A percentile compares a stretch with the other conserved stretches of the same genome.
Conservation (phyloP, 1,140 invertebrate genomes). For the Drosophila pruinosa region DNA sequence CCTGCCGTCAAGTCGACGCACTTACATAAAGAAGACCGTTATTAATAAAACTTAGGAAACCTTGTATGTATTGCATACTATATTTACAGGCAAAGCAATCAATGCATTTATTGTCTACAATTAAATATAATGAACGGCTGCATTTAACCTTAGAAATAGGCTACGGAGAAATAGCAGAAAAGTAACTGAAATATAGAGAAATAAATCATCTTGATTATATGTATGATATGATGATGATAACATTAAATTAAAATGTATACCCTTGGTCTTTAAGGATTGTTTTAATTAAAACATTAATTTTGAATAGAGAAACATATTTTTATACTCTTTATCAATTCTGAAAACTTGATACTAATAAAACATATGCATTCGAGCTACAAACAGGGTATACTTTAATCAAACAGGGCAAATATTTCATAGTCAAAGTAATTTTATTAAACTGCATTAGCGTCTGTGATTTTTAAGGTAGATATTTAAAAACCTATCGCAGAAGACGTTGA, state of each 20-base stretch:
- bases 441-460: background rate
- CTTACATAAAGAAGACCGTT: conserved; percentile 56
- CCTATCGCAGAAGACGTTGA: background rate
- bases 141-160: background rate
- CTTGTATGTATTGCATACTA: background rate
- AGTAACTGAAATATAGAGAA: too few relatives aligned
- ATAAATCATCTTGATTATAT: too few relatives aligned
- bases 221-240: too few relatives aligned
- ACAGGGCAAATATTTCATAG: background rate
- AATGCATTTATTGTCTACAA: conserved; percentile 15
- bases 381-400: background rate
- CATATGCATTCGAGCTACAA: too few relatives aligned
- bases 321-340: too few relatives aligned
- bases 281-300: too few relatives aligned
- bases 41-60: background rate
- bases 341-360: too few relatives aligned
- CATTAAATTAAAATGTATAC: too few relatives aligned
- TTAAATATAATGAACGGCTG: background rate
- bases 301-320: background rate
- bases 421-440: background rate
- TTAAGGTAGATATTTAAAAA: background rate
- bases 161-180: too few relatives aligned
- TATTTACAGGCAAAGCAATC: conserved; percentile 28
- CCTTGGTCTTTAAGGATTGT: too few relatives aligned
- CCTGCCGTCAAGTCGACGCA: conserved; percentile 19